Base-by-base conservation (phyloP, 2,888 invertebrate species). In the Sinelater perroti region DNA sequence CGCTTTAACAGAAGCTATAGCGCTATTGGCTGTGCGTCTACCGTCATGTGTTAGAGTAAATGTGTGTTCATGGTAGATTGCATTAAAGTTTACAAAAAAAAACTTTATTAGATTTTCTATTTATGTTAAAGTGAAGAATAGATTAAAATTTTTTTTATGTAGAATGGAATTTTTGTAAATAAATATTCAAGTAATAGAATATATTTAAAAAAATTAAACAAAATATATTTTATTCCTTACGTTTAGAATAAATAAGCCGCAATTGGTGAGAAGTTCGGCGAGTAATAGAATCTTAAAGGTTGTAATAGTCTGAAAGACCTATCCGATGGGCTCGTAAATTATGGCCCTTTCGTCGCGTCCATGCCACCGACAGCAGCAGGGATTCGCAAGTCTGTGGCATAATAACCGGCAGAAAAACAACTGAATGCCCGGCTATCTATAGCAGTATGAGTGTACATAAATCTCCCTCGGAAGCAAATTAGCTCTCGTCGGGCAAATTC, bases 161-260 rank as follows among this genome's bases (percentile, higher is more conserved):
- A n/a, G n/a, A n/a, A n/a, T n/a, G n/a, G n/a, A n/a, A n/a, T n/a
- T n/a, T n/a, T n/a, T n/a, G n/a, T n/a, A n/a, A n/a, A n/a, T n/a
- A n/a, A n/a, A n/a, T n/a, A n/a, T n/a, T 24, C 24, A 6, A 4
- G 7, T 24, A 24, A 24, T 6, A 24, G 24, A 24, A 7, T 24
- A 7, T 24, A 24, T 24, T 3, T 10, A 11, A 38, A 24, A 24
- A 45, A 16, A 61, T 64, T 60, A 65, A 63, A 68, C 66, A 65
- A 62, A 28, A 65, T 45, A 50, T 47, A 56, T 54, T 68, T 69
- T n/a, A n/a, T n/a, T n/a, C n/a, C n/a, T n/a, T n/a, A n/a, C n/a
- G n/a, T n/a, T n/a, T n/a, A n/a, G n/a, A n/a, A n/a, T n/a, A 57
- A 65, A 63, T 60, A 62, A 53, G 58, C 8, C 21, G 52, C 58